A percentile compares a stretch with the other conserved stretches of the same genome.
Conservation (phyloP, 2,113 vertebrate genomes). For the Calypte anna region DNA sequence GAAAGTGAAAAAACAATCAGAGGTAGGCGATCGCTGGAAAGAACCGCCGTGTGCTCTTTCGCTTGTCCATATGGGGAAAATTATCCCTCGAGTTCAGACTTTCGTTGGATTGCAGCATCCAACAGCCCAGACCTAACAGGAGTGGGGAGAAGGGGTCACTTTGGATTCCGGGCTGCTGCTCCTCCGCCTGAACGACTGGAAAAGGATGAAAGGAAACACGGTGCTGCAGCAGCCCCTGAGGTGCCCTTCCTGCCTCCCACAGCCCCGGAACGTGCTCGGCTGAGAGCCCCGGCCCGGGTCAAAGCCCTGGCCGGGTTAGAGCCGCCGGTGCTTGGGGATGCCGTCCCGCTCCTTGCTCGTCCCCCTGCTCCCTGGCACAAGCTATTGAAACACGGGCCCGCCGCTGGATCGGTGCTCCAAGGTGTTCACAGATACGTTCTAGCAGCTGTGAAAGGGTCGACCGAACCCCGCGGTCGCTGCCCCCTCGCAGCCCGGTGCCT, state of each 20-base stretch:
- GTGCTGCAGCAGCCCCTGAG: neutral
- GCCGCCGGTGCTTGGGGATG: neutral
- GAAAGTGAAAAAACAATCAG: neutral
- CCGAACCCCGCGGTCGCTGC: fast-evolving
- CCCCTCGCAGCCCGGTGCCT: neutral
- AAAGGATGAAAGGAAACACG: neutral
- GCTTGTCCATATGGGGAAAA: conserved; percentile 47
- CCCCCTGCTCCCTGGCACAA: neutral
- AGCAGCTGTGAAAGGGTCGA: neutral
- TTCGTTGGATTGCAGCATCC: neutral
- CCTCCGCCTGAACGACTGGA: neutral
- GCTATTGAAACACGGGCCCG: neutral
- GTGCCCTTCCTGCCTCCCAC: neutral
- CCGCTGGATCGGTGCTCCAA: fast-evolving
- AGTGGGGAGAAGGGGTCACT: neutral
- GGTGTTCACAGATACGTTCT: neutral
- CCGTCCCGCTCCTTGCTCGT: neutral
- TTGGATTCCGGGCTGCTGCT: neutral
- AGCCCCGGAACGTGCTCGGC: no score
- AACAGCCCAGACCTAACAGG: neutral
- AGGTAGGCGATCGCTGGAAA: neutral
- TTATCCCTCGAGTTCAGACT: conserved; percentile 29
- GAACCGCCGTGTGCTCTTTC: neutral
- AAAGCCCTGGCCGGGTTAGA: neutral
- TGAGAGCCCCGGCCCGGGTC: neutral